These are phyloP conservation scores for Misgurnus anguillicaudatus DNA, from an alignment of 2,113 vertebrate genomes.

Conservation along the genomic window DNA sequence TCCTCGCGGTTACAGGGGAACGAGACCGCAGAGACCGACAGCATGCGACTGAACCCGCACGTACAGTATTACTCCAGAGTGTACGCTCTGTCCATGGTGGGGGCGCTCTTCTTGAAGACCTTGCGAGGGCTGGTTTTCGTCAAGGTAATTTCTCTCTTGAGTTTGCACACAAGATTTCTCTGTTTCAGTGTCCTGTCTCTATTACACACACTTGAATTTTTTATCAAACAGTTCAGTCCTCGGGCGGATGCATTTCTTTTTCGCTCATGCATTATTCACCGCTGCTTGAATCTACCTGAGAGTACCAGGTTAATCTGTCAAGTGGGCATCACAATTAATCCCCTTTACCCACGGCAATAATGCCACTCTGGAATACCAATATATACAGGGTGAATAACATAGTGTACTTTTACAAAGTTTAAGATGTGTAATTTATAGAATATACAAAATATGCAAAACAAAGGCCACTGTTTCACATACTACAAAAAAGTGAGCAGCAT, in stretches of 20 bases:
- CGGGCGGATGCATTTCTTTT: constrained; percentile 13
- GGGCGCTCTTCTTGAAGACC: constrained; percentile 74
- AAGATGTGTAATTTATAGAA: not conserved
- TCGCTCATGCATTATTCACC: constrained; percentile 12
- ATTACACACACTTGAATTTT: constrained; percentile 26
- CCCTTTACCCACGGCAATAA: not conserved
- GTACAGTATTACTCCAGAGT: constrained; percentile 74
- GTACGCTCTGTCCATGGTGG: constrained; percentile 76
- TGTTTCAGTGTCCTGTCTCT: not conserved
- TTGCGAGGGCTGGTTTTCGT: constrained; percentile 77
- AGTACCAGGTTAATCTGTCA: constrained; percentile 28
- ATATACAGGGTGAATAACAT: not conserved
- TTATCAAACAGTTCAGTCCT: constrained; percentile 23
- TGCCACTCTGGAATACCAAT: constrained; percentile 12
- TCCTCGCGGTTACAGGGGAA: constrained; percentile 72
- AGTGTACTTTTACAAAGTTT: not conserved
- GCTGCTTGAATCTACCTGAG: constrained; percentile 25
- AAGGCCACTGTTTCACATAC: no score
- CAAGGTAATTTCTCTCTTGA: constrained; percentile 70
- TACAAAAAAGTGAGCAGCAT: no score
- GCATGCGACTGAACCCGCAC: constrained; percentile 80
- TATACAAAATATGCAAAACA: no score
- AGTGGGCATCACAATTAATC: constrained; percentile 18
- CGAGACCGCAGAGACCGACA: constrained; percentile 66
- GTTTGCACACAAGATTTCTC: not conserved